Conservation (phyloP, 1,140 invertebrate species). For the Trinorchestia longiramus region DNA sequence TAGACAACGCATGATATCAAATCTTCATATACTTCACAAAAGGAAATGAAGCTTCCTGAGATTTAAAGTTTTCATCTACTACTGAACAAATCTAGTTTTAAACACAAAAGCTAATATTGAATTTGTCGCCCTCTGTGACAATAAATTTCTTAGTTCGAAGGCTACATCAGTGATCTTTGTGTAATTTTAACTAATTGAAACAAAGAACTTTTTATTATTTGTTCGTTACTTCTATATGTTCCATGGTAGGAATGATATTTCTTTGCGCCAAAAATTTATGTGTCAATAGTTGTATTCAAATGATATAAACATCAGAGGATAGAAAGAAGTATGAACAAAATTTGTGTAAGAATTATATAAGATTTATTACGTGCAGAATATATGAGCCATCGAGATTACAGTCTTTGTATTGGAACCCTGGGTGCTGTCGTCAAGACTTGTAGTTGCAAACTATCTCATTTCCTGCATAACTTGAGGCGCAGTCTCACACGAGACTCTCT, state of each 20-base stretch:
- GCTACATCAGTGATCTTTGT: no score
- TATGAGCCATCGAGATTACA: no score
- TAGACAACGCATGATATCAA: background rate
- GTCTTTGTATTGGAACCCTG: no score
- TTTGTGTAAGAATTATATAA: no score
- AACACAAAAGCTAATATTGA: no score
- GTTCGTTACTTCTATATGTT: no score
- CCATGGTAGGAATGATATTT: background rate
- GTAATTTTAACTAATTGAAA: background rate
- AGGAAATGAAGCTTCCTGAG: no score
- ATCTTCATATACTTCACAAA: background rate
- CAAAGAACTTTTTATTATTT: background rate
- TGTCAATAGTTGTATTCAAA: background rate
- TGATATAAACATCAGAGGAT: no score
- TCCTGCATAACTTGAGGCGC: background rate
- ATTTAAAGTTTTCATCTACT: background rate
- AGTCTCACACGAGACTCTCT: background rate
- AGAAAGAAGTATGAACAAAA: no score
- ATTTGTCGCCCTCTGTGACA: no score
- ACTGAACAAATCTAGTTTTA: background rate
- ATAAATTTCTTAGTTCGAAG: no score
- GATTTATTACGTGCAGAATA: no score
- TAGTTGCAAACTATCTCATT: background rate
- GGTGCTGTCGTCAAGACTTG: background rate
- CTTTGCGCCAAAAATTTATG: background rate